Conservation (phyloP, 2,113 vertebrate genomes). For the Burhinus bistriatus region DNA sequence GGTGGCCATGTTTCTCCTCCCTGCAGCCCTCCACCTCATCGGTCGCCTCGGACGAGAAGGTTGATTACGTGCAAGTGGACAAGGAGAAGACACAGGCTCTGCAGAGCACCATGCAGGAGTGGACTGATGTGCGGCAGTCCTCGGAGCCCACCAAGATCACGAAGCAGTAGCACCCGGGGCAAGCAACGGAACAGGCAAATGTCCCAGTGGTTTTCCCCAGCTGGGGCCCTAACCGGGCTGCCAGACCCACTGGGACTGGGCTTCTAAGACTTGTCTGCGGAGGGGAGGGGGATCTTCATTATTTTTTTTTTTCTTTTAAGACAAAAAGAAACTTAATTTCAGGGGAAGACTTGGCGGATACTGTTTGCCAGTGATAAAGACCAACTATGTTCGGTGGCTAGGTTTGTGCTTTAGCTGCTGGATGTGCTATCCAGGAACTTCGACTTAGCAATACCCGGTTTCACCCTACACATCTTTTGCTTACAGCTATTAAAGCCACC, state of each 20-base stretch:
- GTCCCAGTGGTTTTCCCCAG: background rate
- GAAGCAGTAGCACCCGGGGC: slow-evolving; percentile 70
- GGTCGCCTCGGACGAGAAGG: slow-evolving; percentile 93
- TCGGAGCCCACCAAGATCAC: slow-evolving; percentile 86
- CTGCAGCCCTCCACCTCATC: slow-evolving; percentile 94
- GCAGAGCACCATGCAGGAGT: slow-evolving; percentile 99
- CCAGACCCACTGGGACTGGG: background rate
- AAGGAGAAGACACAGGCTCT: slow-evolving; percentile 97
- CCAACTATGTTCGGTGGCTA: slow-evolving; percentile 14
- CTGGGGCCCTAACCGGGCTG: fast-evolving
- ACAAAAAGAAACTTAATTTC: slow-evolving; percentile 14
- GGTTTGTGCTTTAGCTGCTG: slow-evolving; percentile 46
- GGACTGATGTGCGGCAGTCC: slow-evolving; percentile 96
- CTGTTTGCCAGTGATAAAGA: slow-evolving; percentile 43
- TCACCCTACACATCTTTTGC: slow-evolving; percentile 16
- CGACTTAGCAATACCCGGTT: slow-evolving; percentile 39
- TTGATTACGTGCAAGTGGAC: slow-evolving; percentile 98
- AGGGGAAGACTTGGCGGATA: slow-evolving; percentile 43
- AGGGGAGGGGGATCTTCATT: background rate
- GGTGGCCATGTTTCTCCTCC: background rate
- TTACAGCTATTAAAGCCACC: slow-evolving; percentile 35
- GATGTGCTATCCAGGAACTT: slow-evolving; percentile 23
- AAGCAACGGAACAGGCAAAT: background rate
- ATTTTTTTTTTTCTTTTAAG: background rate
- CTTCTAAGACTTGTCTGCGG: slow-evolving; percentile 13